Evolutionary conservation across 2,113 vertebrate genomes (phyloP).

Genomic region (Alligator mississippiensis): DNA sequence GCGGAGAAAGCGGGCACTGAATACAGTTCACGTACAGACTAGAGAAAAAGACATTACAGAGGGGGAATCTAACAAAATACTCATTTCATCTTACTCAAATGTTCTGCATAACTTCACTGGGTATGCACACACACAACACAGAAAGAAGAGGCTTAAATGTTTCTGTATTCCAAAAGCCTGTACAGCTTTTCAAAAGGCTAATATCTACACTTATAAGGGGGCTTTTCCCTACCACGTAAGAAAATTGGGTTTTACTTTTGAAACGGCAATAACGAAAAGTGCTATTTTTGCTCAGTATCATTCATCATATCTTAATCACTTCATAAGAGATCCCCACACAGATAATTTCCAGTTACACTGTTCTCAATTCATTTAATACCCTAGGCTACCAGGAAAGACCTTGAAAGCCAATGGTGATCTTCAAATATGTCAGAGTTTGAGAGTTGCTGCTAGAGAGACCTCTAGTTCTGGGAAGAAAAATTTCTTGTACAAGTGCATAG

Average conservation of each 20-base stretch:
- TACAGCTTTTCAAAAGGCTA: neutral
- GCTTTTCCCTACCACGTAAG: neutral
- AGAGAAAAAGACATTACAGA: neutral
- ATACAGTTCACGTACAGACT: neutral
- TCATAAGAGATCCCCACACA: neutral
- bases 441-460: neutral
- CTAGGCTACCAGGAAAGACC: neutral
- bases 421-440: neutral
- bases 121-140: neutral
- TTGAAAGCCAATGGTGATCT: fast-evolving
- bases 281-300: fast-evolving
- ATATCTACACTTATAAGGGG: neutral
- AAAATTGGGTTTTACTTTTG: fast-evolving
- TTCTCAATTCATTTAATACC: neutral
- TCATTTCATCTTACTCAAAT: neutral
- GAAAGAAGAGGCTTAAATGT: neutral
- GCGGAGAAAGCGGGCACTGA: neutral
- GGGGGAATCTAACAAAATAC: neutral
- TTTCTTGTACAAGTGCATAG: neutral
- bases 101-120: neutral
- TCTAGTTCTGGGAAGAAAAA: fast-evolving
- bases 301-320: neutral
- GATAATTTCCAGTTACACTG: neutral
- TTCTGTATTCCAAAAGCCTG: neutral
- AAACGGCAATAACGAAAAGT: neutral